These are phyloP conservation scores for Hyla sarda DNA, from an alignment of 2,113 vertebrate species.

Conservation along the genomic window DNA sequence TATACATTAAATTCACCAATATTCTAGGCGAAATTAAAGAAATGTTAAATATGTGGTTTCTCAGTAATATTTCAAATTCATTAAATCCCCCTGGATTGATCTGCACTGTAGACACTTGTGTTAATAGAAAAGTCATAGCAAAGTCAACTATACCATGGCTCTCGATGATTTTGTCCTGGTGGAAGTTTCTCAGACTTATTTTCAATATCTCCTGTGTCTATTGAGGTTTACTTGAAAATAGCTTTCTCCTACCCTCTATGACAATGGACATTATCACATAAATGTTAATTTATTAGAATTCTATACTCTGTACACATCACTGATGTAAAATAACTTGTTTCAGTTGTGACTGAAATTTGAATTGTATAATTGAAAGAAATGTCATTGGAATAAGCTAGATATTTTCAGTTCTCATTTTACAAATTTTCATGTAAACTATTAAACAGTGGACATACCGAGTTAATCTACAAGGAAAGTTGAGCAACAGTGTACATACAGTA, in stretches of 20 bases:
- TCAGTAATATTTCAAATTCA: not conserved
- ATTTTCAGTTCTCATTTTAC: too few relatives aligned
- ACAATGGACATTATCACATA: not conserved
- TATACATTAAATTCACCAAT: too few relatives aligned
- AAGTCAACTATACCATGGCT: not conserved
- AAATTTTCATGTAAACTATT: too few relatives aligned
- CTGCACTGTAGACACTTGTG: not conserved
- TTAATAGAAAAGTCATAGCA: not conserved
- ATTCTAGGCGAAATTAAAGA: not conserved
- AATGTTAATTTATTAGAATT: conserved; percentile 7
- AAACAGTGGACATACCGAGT: too few relatives aligned
- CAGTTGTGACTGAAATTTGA: not conserved
- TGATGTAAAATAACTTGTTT: not conserved
- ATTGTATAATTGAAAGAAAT: not conserved
- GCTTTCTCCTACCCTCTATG: not conserved
- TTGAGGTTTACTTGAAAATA: not conserved
- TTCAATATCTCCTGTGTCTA: not conserved
- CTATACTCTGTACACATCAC: not conserved
- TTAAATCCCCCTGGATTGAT: not conserved
- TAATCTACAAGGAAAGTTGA: too few relatives aligned
- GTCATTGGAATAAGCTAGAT: not conserved
- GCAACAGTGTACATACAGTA: too few relatives aligned
- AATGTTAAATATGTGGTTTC: not conserved
- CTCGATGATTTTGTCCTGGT: not conserved
- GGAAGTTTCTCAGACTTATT: not conserved